Percentiles rank a stretch among this genome's conserved stretches.
Evolutionary conservation across 2,888 invertebrate species (phyloP).

Genomic region (Drosophila engyochracea): DNA sequence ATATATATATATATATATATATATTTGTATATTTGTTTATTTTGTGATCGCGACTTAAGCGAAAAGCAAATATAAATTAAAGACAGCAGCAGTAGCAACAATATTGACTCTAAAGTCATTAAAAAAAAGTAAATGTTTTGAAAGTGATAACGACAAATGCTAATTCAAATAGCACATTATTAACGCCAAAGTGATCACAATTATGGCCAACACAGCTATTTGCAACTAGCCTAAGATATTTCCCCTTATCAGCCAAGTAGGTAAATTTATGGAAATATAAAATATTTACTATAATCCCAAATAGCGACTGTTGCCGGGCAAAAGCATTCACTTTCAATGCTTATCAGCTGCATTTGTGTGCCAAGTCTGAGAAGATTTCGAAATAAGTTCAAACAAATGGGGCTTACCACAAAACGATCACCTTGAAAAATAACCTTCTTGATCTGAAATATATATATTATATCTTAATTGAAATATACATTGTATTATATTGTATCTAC

Average conservation of each 20-base stretch:
- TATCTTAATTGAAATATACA: too few species aligned
- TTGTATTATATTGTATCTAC: background rate
- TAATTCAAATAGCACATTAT: constrained; percentile 3
- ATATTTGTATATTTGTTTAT: background rate
- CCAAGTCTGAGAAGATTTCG: constrained; percentile 4
- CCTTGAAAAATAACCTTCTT: background rate
- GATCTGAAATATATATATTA: background rate
- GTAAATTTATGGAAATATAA: background rate
- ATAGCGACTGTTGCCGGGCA: constrained; percentile 10
- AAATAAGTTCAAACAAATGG: constrained; percentile 4
- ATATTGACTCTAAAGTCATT: background rate
- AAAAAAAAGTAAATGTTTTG: background rate
- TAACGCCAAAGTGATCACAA: background rate
- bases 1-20: background rate
- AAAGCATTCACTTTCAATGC: background rate
- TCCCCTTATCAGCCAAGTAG: constrained; percentile 5
- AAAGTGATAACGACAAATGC: constrained; percentile 9
- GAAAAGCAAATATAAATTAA: constrained; percentile 12
- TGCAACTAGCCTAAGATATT: constrained; percentile 7
- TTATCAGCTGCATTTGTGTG: constrained; percentile 28
- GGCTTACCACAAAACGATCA: background rate
- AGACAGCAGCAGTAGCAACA: background rate
- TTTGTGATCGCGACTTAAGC: constrained; percentile 2
- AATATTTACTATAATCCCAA: background rate
- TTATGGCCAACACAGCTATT: background rate